phyloP scores from a whole-genome alignment of 2,888 invertebrate genomes.

The Patella pellucida region DNA sequence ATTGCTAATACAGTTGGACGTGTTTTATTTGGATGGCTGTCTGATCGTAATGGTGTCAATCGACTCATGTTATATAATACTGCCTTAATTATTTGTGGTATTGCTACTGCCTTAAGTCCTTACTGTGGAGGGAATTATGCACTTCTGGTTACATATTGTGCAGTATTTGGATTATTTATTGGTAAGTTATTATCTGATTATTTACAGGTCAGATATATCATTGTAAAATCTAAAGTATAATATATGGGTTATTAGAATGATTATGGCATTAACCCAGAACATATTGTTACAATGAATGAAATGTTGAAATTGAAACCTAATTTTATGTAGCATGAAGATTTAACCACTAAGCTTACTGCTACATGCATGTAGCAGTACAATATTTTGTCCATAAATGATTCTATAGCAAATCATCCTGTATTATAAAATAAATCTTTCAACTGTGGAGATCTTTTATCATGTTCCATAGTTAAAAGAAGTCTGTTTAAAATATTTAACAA shows the following conservation, averaged over 20 bases:
- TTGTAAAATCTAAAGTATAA: no score
- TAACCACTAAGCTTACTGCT: no score
- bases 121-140: conserved; percentile 80
- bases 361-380: no score
- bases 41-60: conserved; percentile 80
- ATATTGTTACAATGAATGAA: background rate
- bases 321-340: background rate
- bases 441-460: no score
- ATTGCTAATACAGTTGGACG: conserved; percentile 93
- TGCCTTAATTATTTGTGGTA: conserved; percentile 88
- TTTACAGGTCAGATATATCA: no score
- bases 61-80: conserved; percentile 90
- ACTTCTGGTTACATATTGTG: conserved; percentile 82
- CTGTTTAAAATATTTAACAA: no score
- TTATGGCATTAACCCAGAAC: no score
- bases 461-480: no score
- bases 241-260: no score
- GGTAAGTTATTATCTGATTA: conserved; percentile 47
- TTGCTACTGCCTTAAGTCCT: conserved; percentile 86
- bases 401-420: no score
- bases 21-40: conserved; percentile 75
- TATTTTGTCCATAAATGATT: no score
- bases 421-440: no score
- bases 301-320: background rate
- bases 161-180: conserved; percentile 66